Conservation (phyloP, 2,113 vertebrate species). For the Rhinolophus ferrumequinum region DNA sequence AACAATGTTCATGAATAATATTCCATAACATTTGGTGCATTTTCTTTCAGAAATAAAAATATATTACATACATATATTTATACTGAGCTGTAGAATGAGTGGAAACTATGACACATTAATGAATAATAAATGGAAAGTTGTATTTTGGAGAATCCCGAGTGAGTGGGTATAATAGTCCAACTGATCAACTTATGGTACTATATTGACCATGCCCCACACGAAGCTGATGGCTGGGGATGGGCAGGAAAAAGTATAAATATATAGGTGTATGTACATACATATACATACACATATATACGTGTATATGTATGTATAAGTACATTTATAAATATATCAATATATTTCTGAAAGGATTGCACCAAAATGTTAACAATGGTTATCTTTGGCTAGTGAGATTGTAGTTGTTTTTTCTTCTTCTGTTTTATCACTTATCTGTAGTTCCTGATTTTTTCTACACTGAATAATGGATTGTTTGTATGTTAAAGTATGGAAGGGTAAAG, state of each 20-base stretch:
- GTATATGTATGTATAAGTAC: not conserved
- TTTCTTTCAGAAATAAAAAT: not conserved
- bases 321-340: not conserved
- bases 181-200: not conserved
- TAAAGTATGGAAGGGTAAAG: constrained; percentile 10
- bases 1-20: not conserved
- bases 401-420: not conserved
- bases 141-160: not conserved
- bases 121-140: not conserved
- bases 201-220: not conserved
- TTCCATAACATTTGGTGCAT: not conserved
- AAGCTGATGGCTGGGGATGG: not conserved
- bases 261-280: no score
- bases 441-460: constrained; percentile 26
- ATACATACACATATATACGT: not conserved
- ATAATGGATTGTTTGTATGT: not conserved
- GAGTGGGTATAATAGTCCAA: not conserved
- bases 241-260: not conserved
- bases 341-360: constrained; percentile 17
- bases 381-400: not conserved
- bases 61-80: not conserved
- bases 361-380: not conserved
- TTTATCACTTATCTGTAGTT: constrained; percentile 31
- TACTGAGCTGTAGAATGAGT: not conserved
- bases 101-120: not conserved